Base-by-base conservation (phyloP, 2,113 vertebrate genomes). In the Hippocampus guttulatus region DNA sequence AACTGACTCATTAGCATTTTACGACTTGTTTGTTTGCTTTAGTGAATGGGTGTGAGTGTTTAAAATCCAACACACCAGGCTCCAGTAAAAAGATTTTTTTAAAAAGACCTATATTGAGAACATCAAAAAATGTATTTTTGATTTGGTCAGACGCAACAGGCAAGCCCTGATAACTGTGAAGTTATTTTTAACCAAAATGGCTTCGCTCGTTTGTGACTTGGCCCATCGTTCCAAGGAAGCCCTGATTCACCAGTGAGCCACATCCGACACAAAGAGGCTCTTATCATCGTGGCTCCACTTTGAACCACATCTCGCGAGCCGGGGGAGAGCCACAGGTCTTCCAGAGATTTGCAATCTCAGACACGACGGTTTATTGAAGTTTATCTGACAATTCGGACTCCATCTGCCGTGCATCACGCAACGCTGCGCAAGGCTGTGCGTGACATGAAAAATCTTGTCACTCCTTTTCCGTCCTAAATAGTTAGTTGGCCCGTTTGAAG, bases 271-370 rank as follows among this genome's bases (percentile, higher is more conserved):
- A 87, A 83, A 84, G 76, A 74, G 75, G 81, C 73, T 61, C 79
- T 82, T 88, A 84, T 88, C 84, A 69, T 40, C 74, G 82, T 80
- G 74, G 78, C 70, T 78, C 77, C 67, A 27, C 51, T 81, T 51
- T 69, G 27, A 73, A 75, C 75, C 84, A 78, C 81, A 85, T 74
- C 41, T 67, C 57, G 43, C 64, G 16, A 25, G 67, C 49, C 52
- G 54, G 62, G 30, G 60, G 57, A 52, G 23, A 33, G n/a, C 61
- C 77, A 81, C 75, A 68, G 73, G 78, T 77, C 80, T 65, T 47
- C 77, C 61, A n/a, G 41, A 75, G 71, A 64, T n/a, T 80, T 77
- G 54, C 63, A 81, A 41, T 76, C 75, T 81, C 65, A 21, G 68
- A 15, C 71, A 73, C 38, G 2, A 18, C 27, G 45, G 60, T 82